Evolutionary conservation across 2,888 invertebrate genomes (phyloP).

Genomic region (Drosophila suboccidentalis): DNA sequence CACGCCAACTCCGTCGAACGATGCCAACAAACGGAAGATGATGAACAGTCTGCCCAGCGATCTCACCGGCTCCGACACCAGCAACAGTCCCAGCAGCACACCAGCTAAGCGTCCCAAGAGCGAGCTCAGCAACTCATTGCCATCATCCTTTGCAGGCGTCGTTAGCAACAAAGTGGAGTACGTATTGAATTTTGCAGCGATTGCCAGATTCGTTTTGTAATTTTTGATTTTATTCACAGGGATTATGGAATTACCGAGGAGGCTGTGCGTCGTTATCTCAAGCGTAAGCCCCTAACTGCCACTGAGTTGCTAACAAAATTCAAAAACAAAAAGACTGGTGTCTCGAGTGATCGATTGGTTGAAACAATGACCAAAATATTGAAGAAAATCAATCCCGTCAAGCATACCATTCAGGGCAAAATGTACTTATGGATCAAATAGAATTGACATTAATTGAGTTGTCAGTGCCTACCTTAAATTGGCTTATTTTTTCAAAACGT

Average conservation of each 20-base stretch:
- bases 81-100: slow-evolving; percentile 84
- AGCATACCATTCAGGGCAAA: slow-evolving; percentile 96
- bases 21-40: slow-evolving; percentile 83
- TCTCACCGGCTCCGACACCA: slow-evolving; percentile 84
- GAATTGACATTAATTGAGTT: neutral
- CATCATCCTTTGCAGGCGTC: slow-evolving; percentile 85
- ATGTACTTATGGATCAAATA: slow-evolving; percentile 95
- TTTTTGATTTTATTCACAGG: slow-evolving; percentile 85
- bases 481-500: slow-evolving; percentile 1
- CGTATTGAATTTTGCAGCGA: slow-evolving; percentile 29
- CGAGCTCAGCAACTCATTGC: slow-evolving; percentile 81
- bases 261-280: slow-evolving; percentile 96
- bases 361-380: slow-evolving; percentile 97
- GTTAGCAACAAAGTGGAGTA: slow-evolving; percentile 84
- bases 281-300: slow-evolving; percentile 98
- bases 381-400: slow-evolving; percentile 97
- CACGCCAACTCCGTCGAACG: slow-evolving; percentile 84
- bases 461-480: neutral
- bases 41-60: slow-evolving; percentile 84
- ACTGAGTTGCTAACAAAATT: slow-evolving; percentile 98
- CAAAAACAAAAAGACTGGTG: slow-evolving; percentile 96
- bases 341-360: slow-evolving; percentile 95
- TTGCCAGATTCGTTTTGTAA: neutral
- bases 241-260: slow-evolving; percentile 97
- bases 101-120: slow-evolving; percentile 84